A percentile compares a stretch with the other conserved stretches of the same genome.
These are phyloP conservation scores for Sweltsa coloradensis DNA, from an alignment of 1,140 invertebrate species.

Conservation along the genomic window DNA sequence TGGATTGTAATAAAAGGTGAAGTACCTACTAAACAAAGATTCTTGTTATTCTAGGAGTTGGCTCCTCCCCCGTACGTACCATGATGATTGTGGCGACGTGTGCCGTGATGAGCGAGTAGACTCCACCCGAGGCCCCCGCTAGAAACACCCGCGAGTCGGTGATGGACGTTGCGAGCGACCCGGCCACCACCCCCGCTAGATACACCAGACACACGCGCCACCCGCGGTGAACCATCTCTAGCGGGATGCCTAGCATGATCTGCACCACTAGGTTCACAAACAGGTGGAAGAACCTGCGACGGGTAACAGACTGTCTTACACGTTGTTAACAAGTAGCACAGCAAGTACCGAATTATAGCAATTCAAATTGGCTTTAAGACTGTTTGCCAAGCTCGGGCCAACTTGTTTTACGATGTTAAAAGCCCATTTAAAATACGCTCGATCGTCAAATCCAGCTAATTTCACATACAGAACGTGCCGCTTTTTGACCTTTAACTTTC, in stretches of 20 bases:
- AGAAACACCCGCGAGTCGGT: slow-evolving; percentile 75
- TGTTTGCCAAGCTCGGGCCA: not conserved
- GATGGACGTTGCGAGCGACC: slow-evolving; percentile 81
- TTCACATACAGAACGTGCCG: not conserved
- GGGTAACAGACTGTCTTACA: no score
- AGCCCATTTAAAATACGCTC: not conserved
- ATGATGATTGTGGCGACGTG: slow-evolving; percentile 64
- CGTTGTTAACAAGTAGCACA: slow-evolving; percentile 22
- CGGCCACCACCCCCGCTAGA: slow-evolving; percentile 64
- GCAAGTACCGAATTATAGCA: slow-evolving; percentile 7
- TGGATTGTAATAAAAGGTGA: no score
- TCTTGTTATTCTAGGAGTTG: no score
- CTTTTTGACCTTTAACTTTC: no score
- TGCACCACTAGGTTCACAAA: slow-evolving; percentile 86
- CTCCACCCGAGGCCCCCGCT: slow-evolving; percentile 91
- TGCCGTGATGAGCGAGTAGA: slow-evolving; percentile 89
- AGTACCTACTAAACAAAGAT: no score
- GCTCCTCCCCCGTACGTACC: no score
- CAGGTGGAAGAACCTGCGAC: slow-evolving; percentile 69
- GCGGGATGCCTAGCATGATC: slow-evolving; percentile 77
- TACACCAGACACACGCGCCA: slow-evolving; percentile 78
- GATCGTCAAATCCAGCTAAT: not conserved
- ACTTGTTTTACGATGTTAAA: not conserved
- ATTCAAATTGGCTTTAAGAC: not conserved
- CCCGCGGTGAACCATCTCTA: slow-evolving; percentile 94